Percentiles rank a stretch among this genome's conserved stretches.
phyloP scores from a whole-genome alignment of 2,888 invertebrate species.

The Cotesia congregata region DNA sequence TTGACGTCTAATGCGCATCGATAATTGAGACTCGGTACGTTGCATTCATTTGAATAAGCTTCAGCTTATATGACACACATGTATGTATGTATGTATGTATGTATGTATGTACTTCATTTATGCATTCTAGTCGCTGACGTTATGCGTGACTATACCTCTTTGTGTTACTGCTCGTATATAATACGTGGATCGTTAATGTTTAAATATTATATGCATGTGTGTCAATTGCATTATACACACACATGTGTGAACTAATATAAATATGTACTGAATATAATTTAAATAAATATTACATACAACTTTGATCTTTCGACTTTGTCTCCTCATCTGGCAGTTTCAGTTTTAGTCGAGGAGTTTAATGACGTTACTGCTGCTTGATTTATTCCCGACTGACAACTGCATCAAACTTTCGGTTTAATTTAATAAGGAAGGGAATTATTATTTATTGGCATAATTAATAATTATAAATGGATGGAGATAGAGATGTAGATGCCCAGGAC shows the following conservation, averaged over 20 bases:
- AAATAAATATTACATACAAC: neutral
- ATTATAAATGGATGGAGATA: neutral
- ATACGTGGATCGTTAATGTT: slow-evolving; percentile 7
- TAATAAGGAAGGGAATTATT: too few species aligned
- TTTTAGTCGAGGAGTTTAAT: neutral
- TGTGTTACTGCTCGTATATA: slow-evolving; percentile 6
- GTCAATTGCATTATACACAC: neutral
- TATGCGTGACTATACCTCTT: slow-evolving; percentile 18
- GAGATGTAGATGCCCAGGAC: slow-evolving; percentile 8
- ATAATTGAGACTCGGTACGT: slow-evolving; percentile 4
- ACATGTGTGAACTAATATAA: neutral
- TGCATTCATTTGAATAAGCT: slow-evolving; percentile 2
- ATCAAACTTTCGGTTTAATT: neutral
- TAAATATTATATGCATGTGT: slow-evolving; percentile 7
- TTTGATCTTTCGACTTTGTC: neutral
- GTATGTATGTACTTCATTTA: slow-evolving; percentile 15
- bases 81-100: neutral
- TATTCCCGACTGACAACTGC: neutral
- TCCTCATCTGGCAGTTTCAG: neutral
- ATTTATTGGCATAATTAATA: neutral
- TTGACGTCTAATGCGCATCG: slow-evolving; percentile 12
- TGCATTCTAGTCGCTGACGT: slow-evolving; percentile 26
- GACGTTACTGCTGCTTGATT: neutral
- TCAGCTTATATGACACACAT: neutral
- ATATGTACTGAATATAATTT: neutral